These are phyloP conservation scores for Ammodytes marinus DNA, from an alignment of 2,113 vertebrate genomes.

Conservation along the genomic window DNA sequence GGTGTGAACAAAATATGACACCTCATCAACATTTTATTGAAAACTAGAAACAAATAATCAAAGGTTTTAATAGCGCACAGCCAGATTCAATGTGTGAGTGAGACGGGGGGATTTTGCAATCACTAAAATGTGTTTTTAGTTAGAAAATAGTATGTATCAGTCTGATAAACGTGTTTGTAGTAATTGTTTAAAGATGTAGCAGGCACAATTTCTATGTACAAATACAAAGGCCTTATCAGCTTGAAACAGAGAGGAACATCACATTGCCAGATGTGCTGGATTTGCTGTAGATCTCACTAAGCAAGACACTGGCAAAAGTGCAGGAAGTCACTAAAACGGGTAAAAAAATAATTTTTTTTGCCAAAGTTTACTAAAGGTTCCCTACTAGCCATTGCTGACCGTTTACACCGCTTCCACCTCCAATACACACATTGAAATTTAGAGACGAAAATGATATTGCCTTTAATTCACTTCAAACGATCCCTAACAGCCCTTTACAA, in stretches of 20 bases:
- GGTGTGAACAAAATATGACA: constrained; percentile 32
- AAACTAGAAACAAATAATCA: background rate
- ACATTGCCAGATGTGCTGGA: background rate
- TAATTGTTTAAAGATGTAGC: constrained; percentile 3
- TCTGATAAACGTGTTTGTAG: constrained; percentile 6
- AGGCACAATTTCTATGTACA: background rate
- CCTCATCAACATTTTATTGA: constrained; percentile 7
- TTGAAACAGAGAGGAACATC: background rate
- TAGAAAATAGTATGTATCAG: background rate
- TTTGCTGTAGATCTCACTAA: too few species aligned
- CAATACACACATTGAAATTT: background rate
- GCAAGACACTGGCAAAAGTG: background rate
- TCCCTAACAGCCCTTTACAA: too few species aligned
- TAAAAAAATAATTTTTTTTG: background rate
- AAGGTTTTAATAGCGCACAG: background rate
- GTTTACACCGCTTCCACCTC: background rate
- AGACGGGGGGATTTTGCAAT: background rate
- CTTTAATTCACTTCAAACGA: background rate
- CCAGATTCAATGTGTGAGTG: background rate
- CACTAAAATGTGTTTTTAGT: background rate
- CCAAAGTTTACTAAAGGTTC: background rate
- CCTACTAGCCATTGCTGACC: background rate
- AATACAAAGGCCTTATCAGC: constrained; percentile 1
- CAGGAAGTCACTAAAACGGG: background rate
- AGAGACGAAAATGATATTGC: too few species aligned